Base-by-base conservation (phyloP, 2,113 vertebrate genomes). In the Uropsilus gracilis region DNA sequence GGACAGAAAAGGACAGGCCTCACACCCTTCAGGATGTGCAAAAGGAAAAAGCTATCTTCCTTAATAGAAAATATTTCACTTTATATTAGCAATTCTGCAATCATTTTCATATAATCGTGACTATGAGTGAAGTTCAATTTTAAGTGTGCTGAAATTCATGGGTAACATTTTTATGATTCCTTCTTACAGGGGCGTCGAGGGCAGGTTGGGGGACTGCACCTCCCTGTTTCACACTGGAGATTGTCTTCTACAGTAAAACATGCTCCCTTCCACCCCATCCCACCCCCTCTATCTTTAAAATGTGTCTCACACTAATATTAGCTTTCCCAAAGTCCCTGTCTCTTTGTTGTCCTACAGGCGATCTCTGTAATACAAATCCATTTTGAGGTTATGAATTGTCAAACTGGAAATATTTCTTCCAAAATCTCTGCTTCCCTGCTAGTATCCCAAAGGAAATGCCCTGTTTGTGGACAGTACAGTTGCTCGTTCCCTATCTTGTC, bases 111-210 rank as follows among this genome's bases (percentile, higher is more conserved):
- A 69, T 39, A 53, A 6, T 28, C 46, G 93, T 26, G 12, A n/a
- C 34, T 2, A 0, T 64, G 71, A 83, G 10, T 42, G 46, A 95
- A 84, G 80, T 84, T 92, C 78, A 83, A 2, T 50, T 63, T 57
- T 32, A 92, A 71, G 34, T 57, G 53, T 77, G 86, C 28, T 83
- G 68, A 88, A 93, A 90, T 90, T 59, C 90, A 57, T 4, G 3
- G 30, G 50, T 63, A 39, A 71, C 55, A 44, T 22, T 44, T 37
- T 61, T 86, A 28, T 53, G 26, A 68, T 69, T 87, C 57, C 66
- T 32, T 32, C 0, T 0, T 17, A 12, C 46, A 8, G 46, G 46
- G 46, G n/a, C n/a, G n/a, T n/a, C n/a, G n/a, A n/a, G n/a, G n/a
- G n/a, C n/a, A n/a, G 46, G 0, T 39, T 28, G 59, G 20, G 42